Evolutionary conservation across 2,113 vertebrate species (phyloP).

Genomic region (Heterotilapia buettikoferi): DNA sequence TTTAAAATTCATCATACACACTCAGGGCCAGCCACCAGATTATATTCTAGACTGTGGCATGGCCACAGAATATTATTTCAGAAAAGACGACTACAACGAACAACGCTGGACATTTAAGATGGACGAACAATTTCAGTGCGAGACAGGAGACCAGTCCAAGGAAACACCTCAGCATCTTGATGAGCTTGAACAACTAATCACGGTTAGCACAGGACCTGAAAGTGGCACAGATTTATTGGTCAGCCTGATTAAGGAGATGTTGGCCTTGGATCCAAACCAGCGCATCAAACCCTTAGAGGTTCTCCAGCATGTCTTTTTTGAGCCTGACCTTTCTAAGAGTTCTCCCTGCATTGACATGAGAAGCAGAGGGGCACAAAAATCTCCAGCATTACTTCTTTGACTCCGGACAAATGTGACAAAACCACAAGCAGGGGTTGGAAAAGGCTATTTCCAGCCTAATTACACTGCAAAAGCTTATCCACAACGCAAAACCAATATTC

Average conservation of each 20-base stretch:
- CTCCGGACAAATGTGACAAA: neutral
- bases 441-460: neutral
- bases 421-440: neutral
- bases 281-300: neutral
- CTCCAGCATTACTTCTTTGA: neutral
- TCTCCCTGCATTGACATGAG: neutral
- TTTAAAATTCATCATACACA: neutral
- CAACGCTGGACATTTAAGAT: neutral
- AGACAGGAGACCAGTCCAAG: neutral
- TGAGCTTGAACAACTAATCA: neutral
- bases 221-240: neutral
- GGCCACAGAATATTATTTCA: neutral
- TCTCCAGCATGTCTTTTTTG: neutral
- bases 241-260: neutral
- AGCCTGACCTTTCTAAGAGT: neutral
- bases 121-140: neutral
- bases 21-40: neutral
- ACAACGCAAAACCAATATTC: neutral
- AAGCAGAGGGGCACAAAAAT: neutral
- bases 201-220: neutral
- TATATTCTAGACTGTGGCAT: neutral
- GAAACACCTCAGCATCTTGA: fast-evolving
- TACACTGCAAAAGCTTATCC: neutral
- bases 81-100: neutral
- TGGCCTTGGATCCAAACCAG: neutral